Base-by-base conservation (phyloP, 2,113 vertebrate genomes). In the Embiotoca jacksoni region DNA sequence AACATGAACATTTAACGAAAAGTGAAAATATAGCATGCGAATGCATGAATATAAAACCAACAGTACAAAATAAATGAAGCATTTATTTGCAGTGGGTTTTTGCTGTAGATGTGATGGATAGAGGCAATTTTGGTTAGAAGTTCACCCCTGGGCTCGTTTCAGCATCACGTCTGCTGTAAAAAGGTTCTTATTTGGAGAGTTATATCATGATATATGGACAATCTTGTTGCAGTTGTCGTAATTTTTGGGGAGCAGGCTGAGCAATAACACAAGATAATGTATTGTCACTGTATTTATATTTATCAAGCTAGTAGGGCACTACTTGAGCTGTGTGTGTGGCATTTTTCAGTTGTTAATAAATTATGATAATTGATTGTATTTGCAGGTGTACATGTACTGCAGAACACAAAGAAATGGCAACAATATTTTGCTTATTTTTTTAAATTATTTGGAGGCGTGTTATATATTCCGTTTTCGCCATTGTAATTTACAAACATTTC, bases 221-320 rank as follows among this genome's bases (percentile, higher is more conserved):
- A 32, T 67, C 46, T 33, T 70, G 33, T 70, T 50, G 46, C 59
- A 56, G 44, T 39, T 62, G 41, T 52, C 36, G 31, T 32, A 49
- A 47, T 54, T 79, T 79, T 53, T 33, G 68, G 68, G 35, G 36
- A 53, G 68, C 62, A 58, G 44, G 60, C 46, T 36, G 30, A 64
- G 54, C 47, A 72, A 56, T 57, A 79, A 60, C 65, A 37, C 35
- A 58, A 59, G 31, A 37, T 54, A 54, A 72, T 79, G 37, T 65
- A 65, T 52, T 72, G 61, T 72, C 37, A 39, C 54, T 59, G 61
- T 35, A 54, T 65, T 72, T 57, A 41, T 57, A 11, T 71, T 78
- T 72, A 53, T 72, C 31, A 53, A 5, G 14, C 16, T 9, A 6
- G 3, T 35, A 23, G 35, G 93, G 93, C 7, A 81, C 41, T 7